Evolutionary conservation across 1,140 invertebrate genomes (phyloP).

Genomic region (Bombus ignitus): DNA sequence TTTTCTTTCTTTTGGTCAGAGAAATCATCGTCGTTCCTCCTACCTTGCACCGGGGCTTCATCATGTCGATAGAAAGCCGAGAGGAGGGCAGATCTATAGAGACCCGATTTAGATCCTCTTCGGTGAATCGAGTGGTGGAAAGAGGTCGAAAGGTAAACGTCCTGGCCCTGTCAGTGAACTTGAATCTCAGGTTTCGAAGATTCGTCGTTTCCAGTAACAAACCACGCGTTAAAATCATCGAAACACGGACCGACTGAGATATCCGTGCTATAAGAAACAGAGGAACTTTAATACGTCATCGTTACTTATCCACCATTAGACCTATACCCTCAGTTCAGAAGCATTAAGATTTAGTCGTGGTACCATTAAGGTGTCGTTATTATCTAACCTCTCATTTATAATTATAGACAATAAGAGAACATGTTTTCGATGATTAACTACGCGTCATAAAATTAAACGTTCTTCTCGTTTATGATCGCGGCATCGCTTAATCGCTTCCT

Average conservation of each 20-base stretch:
- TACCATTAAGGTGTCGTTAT: background rate
- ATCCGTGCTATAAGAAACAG: background rate
- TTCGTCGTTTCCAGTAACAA: background rate
- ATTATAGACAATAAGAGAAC: background rate
- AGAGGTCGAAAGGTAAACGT: slow-evolving; percentile 39
- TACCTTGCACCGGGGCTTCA: background rate
- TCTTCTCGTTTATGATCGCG: background rate
- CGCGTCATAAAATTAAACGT: background rate
- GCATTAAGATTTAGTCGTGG: background rate
- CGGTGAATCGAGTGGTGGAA: background rate
- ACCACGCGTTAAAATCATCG: background rate
- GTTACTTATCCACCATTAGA: background rate
- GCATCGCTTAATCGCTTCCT: too few species aligned
- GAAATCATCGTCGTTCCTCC: slow-evolving; percentile 13
- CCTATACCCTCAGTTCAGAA: background rate
- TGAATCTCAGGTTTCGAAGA: background rate
- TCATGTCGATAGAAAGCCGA: slow-evolving; percentile 6
- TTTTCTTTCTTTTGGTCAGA: background rate
- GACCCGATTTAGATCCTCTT: slow-evolving; percentile 19
- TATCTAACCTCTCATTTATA: background rate
- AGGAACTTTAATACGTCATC: background rate
- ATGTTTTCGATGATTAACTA: background rate
- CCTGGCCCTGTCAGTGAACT: slow-evolving; percentile 17
- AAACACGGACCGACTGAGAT: background rate
- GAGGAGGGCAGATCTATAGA: background rate